Base-by-base conservation (phyloP, 2,888 invertebrate genomes). In the Drosophila planitibia region DNA sequence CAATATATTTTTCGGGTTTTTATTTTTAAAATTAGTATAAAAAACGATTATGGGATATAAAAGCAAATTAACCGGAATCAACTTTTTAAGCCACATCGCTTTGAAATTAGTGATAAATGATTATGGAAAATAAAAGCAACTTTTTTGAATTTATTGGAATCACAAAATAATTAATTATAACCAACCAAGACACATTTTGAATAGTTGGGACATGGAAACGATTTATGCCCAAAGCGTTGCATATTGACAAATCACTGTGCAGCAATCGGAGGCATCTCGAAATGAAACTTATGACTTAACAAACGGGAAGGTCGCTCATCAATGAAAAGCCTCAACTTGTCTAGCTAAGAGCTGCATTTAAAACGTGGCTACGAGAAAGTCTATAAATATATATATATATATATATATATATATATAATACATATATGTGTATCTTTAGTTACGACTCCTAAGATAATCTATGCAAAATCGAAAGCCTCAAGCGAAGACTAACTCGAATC, bases 381-480 rank as follows among this genome's bases (percentile, higher is more conserved):
- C 2, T 47, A 22, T 47, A 28, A 3, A 16, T 25, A 25, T 28
- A 37, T 22, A n/a, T 16, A 25, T 22, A n/a, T 33, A 28, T 1
- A 32, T 54, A 6, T 22, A 25, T 47, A 28, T 28, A 37, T 22
- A n/a, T 16, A 25, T 22, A n/a, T 33, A 28, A 32, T 54, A 6
- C 14, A 25, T 47, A 28, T 7, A 25, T 54, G 4, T 53, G 2
- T 35, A 49, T 68, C 35, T 33, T 28, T 39, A 28, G 12, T 28
- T 33, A 32, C 32, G 25, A 55, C 33, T 63, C 6, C n/a, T 37
- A 37, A 28, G 59, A 52, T 28, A 51, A 51, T 68, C 39, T 41
- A 69, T 69, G 81, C 74, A 83, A 74, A 78, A 83, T 76, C 73
- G 75, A 83, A 89, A 70, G 44, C 73, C 64, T 49, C 49, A 25